These are phyloP conservation scores for Hippocampus comes DNA, from an alignment of 2,113 vertebrate species.

Conservation along the genomic window DNA sequence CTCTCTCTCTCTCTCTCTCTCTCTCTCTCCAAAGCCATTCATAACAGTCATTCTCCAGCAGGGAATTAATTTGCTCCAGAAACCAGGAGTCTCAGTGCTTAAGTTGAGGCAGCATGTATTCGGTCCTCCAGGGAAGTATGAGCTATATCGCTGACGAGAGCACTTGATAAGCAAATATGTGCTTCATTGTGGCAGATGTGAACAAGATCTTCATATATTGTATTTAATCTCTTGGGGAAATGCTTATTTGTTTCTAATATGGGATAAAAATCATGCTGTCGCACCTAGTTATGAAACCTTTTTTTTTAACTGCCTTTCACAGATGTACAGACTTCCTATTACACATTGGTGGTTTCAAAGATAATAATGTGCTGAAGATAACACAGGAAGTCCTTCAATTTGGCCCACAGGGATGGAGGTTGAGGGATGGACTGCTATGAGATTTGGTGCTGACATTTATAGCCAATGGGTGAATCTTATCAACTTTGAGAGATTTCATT, in stretches of 20 bases:
- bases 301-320: background rate
- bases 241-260: background rate
- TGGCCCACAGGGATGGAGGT: background rate
- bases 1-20: conserved; percentile 32
- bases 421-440: background rate
- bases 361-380: background rate
- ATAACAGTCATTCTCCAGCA: conserved; percentile 63
- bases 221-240: background rate
- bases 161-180: conserved; percentile 56
- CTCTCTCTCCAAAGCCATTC: conserved; percentile 44
- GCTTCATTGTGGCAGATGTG: conserved; percentile 34
- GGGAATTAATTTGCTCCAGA: conserved; percentile 67
- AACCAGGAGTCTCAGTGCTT: conserved; percentile 40
- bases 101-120: conserved; percentile 45
- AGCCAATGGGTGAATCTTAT: background rate
- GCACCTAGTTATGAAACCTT: background rate
- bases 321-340: background rate
- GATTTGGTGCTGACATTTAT: conserved; percentile 4
- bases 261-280: background rate
- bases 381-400: background rate
- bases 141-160: conserved; percentile 33
- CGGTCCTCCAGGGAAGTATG: conserved; percentile 38
- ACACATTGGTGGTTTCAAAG: background rate
- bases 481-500: background rate
- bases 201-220: background rate